Evolutionary conservation across 2,797 vertebrate species (phyloP).

Genomic region (Telmatherina bonti): DNA sequence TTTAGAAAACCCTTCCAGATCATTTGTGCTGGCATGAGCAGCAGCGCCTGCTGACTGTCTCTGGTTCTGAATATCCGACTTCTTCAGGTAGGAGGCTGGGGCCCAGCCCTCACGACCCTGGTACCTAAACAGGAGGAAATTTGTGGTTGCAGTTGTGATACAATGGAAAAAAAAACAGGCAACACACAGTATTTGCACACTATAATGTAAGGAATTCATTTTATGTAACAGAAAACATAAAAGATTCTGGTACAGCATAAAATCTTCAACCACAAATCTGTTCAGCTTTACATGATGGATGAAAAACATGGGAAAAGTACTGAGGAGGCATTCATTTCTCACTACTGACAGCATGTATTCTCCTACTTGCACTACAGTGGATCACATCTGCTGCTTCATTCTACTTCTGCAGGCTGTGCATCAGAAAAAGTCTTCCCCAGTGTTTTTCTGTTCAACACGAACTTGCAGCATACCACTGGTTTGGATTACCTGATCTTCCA

Average conservation of each 20-base stretch:
- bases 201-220: too few species aligned
- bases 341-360: too few species aligned
- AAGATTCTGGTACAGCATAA: background rate
- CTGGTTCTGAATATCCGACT: conserved; percentile 85
- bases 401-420: too few species aligned
- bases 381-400: background rate
- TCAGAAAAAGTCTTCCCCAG: too few species aligned
- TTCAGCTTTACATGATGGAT: background rate
- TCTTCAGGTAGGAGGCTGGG: conserved; percentile 96
- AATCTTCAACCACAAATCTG: too few species aligned
- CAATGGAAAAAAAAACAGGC: background rate
- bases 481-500: conserved; percentile 96
- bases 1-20: conserved; percentile 89
- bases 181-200: too few species aligned
- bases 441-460: background rate
- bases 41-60: conserved; percentile 87
- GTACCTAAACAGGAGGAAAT: conserved; percentile 80
- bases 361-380: background rate
- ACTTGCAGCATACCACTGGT: background rate
- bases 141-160: background rate
- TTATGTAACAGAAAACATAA: too few species aligned
- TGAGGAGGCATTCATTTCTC: too few species aligned
- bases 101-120: conserved; percentile 98
- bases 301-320: too few species aligned
- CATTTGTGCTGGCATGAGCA: conserved; percentile 86